Evolutionary conservation across 2,888 invertebrate species (phyloP).

Genomic region (Drosophila niveifrons): DNA sequence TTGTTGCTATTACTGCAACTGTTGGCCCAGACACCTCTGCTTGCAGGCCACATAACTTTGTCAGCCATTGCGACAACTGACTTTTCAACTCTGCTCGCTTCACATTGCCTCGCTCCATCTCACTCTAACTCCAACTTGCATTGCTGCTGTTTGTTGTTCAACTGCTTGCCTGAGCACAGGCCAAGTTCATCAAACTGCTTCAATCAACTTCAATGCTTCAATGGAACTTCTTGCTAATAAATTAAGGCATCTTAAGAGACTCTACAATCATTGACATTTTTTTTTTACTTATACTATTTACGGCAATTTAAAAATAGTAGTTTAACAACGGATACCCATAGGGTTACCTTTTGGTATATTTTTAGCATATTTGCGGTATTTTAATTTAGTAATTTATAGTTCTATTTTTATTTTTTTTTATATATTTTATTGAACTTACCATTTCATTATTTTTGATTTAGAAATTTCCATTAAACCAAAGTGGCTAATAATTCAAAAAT

Average conservation of each 20-base stretch:
- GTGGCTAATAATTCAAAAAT: too few species aligned
- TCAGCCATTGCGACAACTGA: conserved; percentile 71
- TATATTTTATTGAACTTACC: too few species aligned
- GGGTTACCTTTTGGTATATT: too few species aligned
- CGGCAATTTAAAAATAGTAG: too few species aligned
- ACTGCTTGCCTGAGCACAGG: conserved; percentile 12
- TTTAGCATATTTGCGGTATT: too few species aligned
- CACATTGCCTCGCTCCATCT: conserved; percentile 9
- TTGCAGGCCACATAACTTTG: conserved; percentile 57
- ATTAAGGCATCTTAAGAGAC: neutral
- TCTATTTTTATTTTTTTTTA: too few species aligned
- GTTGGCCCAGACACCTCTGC: conserved; percentile 17
- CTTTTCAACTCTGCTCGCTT: conserved; percentile 64
- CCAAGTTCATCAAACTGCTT: conserved; percentile 7
- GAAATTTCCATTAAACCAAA: too few species aligned
- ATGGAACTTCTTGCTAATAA: neutral
- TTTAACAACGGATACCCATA: too few species aligned
- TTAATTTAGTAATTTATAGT: too few species aligned
- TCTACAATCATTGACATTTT: neutral
- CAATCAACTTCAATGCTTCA: conserved; percentile 5
- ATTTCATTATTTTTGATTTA: too few species aligned
- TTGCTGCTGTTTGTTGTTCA: conserved; percentile 13
- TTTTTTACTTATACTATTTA: too few species aligned
- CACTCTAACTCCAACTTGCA: neutral
- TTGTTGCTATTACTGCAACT: neutral